Conservation (phyloP, 1,140 invertebrate genomes). For the Orussus abietinus region DNA sequence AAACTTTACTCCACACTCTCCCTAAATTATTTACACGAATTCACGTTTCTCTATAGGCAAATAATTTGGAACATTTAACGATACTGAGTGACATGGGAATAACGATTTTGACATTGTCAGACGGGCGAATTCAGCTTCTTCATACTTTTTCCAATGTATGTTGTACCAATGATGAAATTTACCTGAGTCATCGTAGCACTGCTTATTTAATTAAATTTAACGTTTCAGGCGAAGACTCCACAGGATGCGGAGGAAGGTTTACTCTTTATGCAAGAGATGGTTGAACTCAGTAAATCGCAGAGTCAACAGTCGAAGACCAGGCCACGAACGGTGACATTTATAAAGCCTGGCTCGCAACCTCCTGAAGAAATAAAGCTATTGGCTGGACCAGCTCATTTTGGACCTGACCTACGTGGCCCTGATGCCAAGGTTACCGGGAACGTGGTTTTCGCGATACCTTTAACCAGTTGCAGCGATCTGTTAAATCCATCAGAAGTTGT, state of each 20-base stretch:
- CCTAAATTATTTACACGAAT: too few relatives aligned
- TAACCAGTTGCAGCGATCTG: slow-evolving; percentile 66
- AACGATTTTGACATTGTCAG: slow-evolving; percentile 78
- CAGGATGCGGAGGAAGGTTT: slow-evolving; percentile 89
- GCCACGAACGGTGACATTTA: slow-evolving; percentile 58
- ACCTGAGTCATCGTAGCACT: too few relatives aligned
- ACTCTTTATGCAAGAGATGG: slow-evolving; percentile 96
- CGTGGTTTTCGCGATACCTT: slow-evolving; percentile 65
- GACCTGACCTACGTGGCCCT: slow-evolving; percentile 64
- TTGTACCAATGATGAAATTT: slow-evolving; percentile 18
- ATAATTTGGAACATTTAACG: slow-evolving; percentile 85
- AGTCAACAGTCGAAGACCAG: slow-evolving; percentile 59
- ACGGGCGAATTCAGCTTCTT: slow-evolving; percentile 86
- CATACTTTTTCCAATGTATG: slow-evolving; percentile 80
- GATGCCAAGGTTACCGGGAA: slow-evolving; percentile 60
- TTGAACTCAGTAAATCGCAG: slow-evolving; percentile 79
- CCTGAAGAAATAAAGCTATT: slow-evolving; percentile 54
- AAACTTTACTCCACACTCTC: too few relatives aligned
- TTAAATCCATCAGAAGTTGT: slow-evolving; percentile 60
- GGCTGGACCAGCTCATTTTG: slow-evolving; percentile 92
- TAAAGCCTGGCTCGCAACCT: slow-evolving; percentile 36
- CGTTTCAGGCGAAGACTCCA: slow-evolving; percentile 74
- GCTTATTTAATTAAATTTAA: too few relatives aligned
- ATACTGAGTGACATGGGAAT: slow-evolving; percentile 93
- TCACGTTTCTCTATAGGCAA: slow-evolving; percentile 57